These are phyloP conservation scores for Nannoperca obscura DNA, from an alignment of 2,797 vertebrate genomes.

Conservation along the genomic window DNA sequence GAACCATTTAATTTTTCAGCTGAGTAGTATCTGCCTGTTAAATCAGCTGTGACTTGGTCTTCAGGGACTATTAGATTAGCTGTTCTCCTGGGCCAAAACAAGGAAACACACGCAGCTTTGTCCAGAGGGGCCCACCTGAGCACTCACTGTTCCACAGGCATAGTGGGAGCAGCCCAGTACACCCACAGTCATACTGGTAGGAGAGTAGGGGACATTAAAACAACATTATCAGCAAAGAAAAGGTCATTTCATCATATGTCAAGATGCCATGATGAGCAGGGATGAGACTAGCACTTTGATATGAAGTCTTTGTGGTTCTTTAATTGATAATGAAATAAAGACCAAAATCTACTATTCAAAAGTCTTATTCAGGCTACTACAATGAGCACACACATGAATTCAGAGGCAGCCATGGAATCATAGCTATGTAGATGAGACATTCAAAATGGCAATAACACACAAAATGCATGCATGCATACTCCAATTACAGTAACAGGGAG, in stretches of 20 bases:
- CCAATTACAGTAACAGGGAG: neutral
- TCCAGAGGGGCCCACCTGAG: constrained; percentile 13
- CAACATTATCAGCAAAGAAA: constrained; percentile 1
- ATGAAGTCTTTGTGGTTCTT: neutral
- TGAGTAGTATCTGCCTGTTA: constrained; percentile 53
- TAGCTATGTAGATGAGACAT: neutral
- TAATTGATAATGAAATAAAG: neutral
- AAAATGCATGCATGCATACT: constrained; percentile 5
- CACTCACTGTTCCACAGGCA: neutral
- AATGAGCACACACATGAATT: neutral
- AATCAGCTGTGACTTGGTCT: constrained; percentile 62
- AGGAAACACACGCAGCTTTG: constrained; percentile 21
- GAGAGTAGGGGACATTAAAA: neutral
- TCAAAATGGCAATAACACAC: neutral
- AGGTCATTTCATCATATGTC: neutral
- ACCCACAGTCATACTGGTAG: neutral
- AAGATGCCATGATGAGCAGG: neutral
- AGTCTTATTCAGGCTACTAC: neutral
- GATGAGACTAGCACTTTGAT: neutral
- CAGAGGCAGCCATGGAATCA: neutral
- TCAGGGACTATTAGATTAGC: constrained; percentile 49
- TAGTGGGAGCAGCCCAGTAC: constrained; percentile 4
- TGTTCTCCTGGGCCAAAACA: constrained; percentile 42
- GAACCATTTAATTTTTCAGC: constrained; percentile 55
- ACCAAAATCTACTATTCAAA: neutral